phyloP scores from a whole-genome alignment of 2,113 vertebrate species.

The Phycodurus eques region DNA sequence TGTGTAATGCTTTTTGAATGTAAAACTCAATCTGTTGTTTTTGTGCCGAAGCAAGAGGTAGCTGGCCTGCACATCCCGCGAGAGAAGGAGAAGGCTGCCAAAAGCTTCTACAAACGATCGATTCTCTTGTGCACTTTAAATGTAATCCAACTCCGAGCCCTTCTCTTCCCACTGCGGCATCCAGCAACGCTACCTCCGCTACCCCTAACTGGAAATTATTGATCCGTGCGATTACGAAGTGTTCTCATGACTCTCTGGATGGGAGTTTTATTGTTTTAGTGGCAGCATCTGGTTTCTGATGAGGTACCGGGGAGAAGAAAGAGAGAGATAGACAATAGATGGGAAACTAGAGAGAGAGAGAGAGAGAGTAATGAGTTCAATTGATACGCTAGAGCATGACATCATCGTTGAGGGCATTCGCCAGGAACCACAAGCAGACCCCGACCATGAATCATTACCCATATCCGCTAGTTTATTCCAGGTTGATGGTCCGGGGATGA shows the following conservation, averaged over 20 bases:
- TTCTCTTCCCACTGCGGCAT: conserved; percentile 40
- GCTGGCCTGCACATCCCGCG: conserved; percentile 30
- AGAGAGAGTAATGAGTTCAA: conserved; percentile 55
- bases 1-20: conserved; percentile 31
- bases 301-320: conserved; percentile 26
- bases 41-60: conserved; percentile 9
- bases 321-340: conserved; percentile 30
- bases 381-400: conserved; percentile 65
- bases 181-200: conserved; percentile 41
- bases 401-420: conserved; percentile 59
- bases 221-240: conserved; percentile 68
- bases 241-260: conserved; percentile 61
- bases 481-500: conserved; percentile 40
- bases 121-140: conserved; percentile 67
- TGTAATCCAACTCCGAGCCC: conserved; percentile 62
- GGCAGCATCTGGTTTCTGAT: conserved; percentile 64
- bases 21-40: conserved; percentile 58
- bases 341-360: conserved; percentile 32
- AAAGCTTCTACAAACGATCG: conserved; percentile 56
- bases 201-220: conserved; percentile 63
- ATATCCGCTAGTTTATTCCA: conserved; percentile 43
- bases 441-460: conserved; percentile 62
- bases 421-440: conserved; percentile 62
- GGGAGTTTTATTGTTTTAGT: conserved; percentile 66
- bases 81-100: conserved; percentile 40